Evolutionary conservation across 2,797 vertebrate genomes (phyloP).

Genomic region (Glossophaga mutica): DNA sequence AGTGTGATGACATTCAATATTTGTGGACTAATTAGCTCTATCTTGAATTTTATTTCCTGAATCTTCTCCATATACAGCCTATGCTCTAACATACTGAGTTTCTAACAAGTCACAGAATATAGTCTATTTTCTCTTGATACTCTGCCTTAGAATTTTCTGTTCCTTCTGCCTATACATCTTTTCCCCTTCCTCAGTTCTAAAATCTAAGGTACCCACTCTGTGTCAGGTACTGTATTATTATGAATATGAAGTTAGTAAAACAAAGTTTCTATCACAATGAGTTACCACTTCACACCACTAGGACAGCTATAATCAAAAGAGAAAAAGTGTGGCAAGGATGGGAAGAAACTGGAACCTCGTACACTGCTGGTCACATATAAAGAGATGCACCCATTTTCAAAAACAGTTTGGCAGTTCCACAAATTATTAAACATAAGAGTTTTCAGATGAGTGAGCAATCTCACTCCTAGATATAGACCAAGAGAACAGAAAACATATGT

Average conservation of each 20-base stretch:
- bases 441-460: not conserved
- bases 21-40: not conserved
- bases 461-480: not conserved
- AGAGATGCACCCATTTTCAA: not conserved
- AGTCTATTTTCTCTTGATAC: not conserved
- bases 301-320: not conserved
- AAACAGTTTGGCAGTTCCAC: not conserved
- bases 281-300: not conserved
- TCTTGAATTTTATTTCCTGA: not conserved
- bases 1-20: not conserved
- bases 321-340: not conserved
- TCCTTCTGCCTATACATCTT: not conserved
- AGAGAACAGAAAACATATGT: not conserved
- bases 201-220: not conserved
- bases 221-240: not conserved
- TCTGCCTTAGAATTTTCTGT: not conserved
- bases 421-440: not conserved
- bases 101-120: not conserved
- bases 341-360: not conserved
- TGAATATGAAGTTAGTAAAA: not conserved
- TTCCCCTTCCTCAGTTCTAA: not conserved
- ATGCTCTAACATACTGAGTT: not conserved
- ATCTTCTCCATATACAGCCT: not conserved
- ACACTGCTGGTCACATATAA: not conserved
- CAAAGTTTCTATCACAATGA: not conserved